Base-by-base conservation (phyloP, 2,797 vertebrate species). In the Erethizon dorsatum region DNA sequence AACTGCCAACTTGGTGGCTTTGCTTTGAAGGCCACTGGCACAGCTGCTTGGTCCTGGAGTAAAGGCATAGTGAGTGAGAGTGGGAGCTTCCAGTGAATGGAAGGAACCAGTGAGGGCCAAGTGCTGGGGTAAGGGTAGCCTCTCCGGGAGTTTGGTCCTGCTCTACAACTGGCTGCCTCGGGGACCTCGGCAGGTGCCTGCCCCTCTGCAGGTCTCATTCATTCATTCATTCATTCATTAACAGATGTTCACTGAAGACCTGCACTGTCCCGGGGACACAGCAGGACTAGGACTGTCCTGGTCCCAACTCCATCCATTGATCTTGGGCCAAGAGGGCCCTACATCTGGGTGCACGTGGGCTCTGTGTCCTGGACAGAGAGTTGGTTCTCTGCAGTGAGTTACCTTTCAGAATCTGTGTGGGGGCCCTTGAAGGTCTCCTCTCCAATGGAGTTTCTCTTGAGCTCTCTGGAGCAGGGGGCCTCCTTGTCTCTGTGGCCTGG, bases 401-500 rank as follows among this genome's bases (percentile, higher is more conserved):
- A 97, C 97, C 97, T 97, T 88, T 92, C 88, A 54, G 59, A 69
- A 2, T 97, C 94, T 56, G 61, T 50, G 65, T n/a, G 84, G 3
- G 56, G 24, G 57, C 37, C 59, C 84, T 91, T 91, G 71, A 85
- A 79, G 47, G n/a, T 83, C 78, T 67, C 80, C 41, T 97, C 92
- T 9, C 26, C 79, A 89, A 79, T 59, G 14, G 61, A 33, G 0
- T 4, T 91, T 83, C 83, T 90, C 28, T 93, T 91, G 79, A 71
- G 89, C 13, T 98, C 97, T 47, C 37, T 69, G 18, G 63, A 52
- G 50, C 71, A 56, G 33, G 73, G 13, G 4, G 1, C 61, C 80
- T 96, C 59, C 92, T 97, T 91, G 67, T 98, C 96, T 95, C 96
- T 95, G 0, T 94, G 97, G 45, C 56, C 95, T 22, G 88, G 71